Percentiles rank a stretch among this genome's conserved stretches.
Conservation (phyloP, 2,113 vertebrate genomes). For the Clinocottus analis region DNA sequence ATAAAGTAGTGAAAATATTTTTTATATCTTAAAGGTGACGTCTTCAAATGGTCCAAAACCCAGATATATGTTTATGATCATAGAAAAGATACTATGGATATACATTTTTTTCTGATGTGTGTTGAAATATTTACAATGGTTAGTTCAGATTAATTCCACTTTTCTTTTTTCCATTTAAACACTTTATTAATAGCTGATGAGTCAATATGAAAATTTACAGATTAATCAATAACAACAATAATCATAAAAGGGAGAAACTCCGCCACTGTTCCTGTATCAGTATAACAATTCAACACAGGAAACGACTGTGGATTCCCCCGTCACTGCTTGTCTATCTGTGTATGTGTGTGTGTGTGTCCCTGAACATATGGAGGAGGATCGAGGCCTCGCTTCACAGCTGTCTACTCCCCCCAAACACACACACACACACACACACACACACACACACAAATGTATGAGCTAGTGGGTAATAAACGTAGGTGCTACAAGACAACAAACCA, state of each 20-base stretch:
- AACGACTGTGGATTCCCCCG: neutral
- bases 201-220: neutral
- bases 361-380: slow-evolving; percentile 83
- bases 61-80: too few relatives aligned
- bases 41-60: too few relatives aligned
- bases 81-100: too few relatives aligned
- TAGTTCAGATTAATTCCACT: too few relatives aligned
- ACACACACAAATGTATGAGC: slow-evolving; percentile 1
- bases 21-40: too few relatives aligned
- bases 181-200: neutral
- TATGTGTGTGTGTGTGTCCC: neutral
- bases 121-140: too few relatives aligned
- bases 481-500: slow-evolving; percentile 17
- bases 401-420: slow-evolving; percentile 76
- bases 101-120: too few relatives aligned
- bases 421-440: slow-evolving; percentile 26
- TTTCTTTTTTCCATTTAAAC: too few relatives aligned
- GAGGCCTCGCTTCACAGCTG: slow-evolving; percentile 85
- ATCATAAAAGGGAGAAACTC: neutral
- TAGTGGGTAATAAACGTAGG: neutral
- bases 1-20: too few relatives aligned
- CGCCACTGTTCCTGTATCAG: neutral
- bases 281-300: neutral
- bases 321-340: slow-evolving; percentile 13
- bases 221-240: neutral